Conservation (phyloP, 2,113 vertebrate species). For the Girardinichthys multiradiatus region DNA sequence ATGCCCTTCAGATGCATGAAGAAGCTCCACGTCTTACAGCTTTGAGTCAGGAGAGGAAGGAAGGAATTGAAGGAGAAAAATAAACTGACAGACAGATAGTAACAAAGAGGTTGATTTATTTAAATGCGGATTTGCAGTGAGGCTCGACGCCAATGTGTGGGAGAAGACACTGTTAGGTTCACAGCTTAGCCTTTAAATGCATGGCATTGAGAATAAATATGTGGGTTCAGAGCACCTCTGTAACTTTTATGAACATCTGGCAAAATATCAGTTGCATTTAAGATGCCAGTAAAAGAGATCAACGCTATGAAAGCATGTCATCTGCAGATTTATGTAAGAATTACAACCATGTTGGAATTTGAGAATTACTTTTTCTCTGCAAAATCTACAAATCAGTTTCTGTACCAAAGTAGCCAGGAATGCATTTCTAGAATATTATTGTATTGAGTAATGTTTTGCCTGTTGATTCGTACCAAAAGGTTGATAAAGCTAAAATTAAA, state of each 20-base stretch:
- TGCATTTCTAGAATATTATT: no score
- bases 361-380: constrained; percentile 39
- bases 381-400: constrained; percentile 12
- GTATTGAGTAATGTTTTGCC: no score
- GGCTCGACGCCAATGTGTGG: constrained; percentile 22
- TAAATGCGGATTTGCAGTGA: constrained; percentile 16
- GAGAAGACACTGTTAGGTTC: constrained; percentile 29
- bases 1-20: constrained; percentile 50
- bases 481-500: no score
- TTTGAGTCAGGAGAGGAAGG: constrained; percentile 11
- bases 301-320: constrained; percentile 44
- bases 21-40: constrained; percentile 16
- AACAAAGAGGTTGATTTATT: constrained; percentile 10
- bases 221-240: constrained; percentile 26
- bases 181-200: constrained; percentile 48
- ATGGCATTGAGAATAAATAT: constrained; percentile 29
- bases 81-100: constrained; percentile 13
- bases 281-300: constrained; percentile 39
- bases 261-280: constrained; percentile 40
- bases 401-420: background rate
- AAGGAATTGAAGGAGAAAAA: constrained; percentile 8
- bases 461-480: no score
- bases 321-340: constrained; percentile 52
- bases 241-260: constrained; percentile 38
- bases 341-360: constrained; percentile 43